Evolutionary conservation across 37 sponge, comb jelly and placozoan genomes (phyloP).

Genomic region (Agelas oroides): DNA sequence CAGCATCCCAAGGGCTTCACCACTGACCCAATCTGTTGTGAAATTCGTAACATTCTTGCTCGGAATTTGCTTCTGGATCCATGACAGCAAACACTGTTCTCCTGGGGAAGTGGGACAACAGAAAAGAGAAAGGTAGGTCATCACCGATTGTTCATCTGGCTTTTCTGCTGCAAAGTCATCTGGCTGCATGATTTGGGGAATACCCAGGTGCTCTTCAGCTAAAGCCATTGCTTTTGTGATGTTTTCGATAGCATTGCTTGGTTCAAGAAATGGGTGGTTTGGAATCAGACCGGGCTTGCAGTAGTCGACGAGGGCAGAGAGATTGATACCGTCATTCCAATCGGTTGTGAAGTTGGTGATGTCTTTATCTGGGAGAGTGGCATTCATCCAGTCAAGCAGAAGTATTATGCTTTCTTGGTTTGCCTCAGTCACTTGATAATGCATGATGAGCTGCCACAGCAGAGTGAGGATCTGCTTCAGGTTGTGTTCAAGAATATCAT

Average conservation of each 20-base stretch:
- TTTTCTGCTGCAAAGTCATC: conserved; percentile 54
- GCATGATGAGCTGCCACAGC: conserved; percentile 70
- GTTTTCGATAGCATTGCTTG: conserved; percentile 52
- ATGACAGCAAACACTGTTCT: conserved; percentile 60
- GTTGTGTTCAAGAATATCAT: conserved; percentile 56
- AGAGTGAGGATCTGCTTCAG: conserved; percentile 64
- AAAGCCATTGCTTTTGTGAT: conserved; percentile 63
- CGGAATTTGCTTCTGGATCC: conserved; percentile 74
- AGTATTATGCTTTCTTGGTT: conserved; percentile 27
- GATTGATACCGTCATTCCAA: conserved; percentile 76
- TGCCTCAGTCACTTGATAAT: conserved; percentile 50
- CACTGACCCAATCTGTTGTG: conserved; percentile 78
- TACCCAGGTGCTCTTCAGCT: conserved; percentile 74
- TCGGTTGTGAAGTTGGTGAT: conserved; percentile 71
- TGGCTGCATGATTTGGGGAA: conserved; percentile 61
- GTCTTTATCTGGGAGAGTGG: conserved; percentile 49
- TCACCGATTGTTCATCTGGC: conserved; percentile 80
- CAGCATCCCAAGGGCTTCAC: conserved; percentile 70
- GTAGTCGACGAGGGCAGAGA: conserved; percentile 72
- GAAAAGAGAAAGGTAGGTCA: conserved; percentile 88
- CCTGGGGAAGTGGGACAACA: conserved; percentile 75
- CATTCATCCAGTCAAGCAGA: conserved; percentile 71
- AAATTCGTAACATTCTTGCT: conserved; percentile 61
- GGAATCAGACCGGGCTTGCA: conserved; percentile 75
- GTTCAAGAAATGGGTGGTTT: conserved; percentile 49